Evolutionary conservation across 2,113 vertebrate genomes (phyloP).

Genomic region (Pseudopodoces humilis): DNA sequence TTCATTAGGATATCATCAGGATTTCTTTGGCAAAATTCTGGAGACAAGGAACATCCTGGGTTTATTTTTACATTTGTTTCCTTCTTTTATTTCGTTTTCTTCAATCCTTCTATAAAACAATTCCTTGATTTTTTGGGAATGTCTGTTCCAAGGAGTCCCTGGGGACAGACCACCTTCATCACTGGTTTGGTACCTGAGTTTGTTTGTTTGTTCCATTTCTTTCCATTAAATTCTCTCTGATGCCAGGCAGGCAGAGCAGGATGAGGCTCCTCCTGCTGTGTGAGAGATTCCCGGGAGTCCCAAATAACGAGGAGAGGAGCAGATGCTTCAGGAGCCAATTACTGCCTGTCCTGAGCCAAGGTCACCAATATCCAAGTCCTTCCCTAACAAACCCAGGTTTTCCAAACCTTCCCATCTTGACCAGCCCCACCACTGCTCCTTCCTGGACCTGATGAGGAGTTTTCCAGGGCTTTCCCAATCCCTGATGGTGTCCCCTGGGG

Average conservation of each 20-base stretch:
- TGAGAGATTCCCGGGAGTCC: not conserved
- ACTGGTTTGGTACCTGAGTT: not conserved
- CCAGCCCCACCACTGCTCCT: not conserved
- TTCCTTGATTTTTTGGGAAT: not conserved
- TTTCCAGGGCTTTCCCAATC: not conserved
- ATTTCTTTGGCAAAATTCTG: not conserved
- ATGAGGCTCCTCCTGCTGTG: not conserved
- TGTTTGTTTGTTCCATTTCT: not conserved
- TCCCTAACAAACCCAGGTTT: too few species aligned
- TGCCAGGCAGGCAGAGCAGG: not conserved
- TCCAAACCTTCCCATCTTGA: not conserved
- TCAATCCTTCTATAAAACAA: not conserved
- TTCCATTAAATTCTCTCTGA: not conserved
- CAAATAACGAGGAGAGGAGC: not conserved
- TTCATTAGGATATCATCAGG: not conserved
- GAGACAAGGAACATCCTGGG: not conserved
- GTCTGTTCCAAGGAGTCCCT: not conserved
- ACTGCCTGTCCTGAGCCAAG: not conserved
- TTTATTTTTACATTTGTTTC: not conserved
- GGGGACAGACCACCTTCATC: not conserved
- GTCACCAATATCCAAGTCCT: too few species aligned
- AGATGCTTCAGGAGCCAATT: not conserved
- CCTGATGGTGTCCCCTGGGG: fast-evolving
- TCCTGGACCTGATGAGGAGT: too few species aligned
- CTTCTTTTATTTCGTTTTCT: not conserved